Evolutionary conservation across 2,113 vertebrate genomes (phyloP).

Genomic region (Varanus komodoensis): DNA sequence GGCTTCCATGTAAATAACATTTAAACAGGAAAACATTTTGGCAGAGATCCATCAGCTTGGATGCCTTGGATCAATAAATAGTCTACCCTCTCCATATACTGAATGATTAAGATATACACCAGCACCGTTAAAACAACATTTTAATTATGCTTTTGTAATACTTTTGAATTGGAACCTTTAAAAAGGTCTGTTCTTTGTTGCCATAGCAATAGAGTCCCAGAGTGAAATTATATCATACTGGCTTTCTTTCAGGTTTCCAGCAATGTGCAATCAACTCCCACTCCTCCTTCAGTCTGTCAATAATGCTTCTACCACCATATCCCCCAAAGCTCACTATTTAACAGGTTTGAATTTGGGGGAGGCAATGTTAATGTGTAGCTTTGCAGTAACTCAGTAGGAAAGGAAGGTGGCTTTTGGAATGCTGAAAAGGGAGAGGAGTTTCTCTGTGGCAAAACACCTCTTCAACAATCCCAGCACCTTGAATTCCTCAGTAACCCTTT

Average conservation of each 20-base stretch:
- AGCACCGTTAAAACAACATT: constrained; percentile 30
- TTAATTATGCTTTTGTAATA: constrained; percentile 59
- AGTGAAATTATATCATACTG: constrained; percentile 78
- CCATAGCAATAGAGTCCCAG: constrained; percentile 79
- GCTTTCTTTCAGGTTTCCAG: constrained; percentile 77
- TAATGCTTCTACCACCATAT: constrained; percentile 52
- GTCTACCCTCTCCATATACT: constrained; percentile 14
- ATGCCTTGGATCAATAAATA: constrained; percentile 40
- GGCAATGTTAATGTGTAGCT: constrained; percentile 7
- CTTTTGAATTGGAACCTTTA: constrained; percentile 56
- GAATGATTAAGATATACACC: constrained; percentile 51
- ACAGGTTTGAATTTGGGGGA: constrained; percentile 34
- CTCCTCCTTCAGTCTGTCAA: constrained; percentile 75
- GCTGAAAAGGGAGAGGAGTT: neutral
- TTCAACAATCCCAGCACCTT: neutral
- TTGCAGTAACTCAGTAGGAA: constrained; percentile 17
- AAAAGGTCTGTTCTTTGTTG: constrained; percentile 75
- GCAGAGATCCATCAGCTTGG: constrained; percentile 34
- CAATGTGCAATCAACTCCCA: constrained; percentile 75
- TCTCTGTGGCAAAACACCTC: neutral
- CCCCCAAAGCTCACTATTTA: constrained; percentile 55
- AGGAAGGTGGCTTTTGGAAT: constrained; percentile 35
- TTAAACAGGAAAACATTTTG: constrained; percentile 35
- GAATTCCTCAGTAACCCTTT: rapidly evolving
- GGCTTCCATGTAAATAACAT: constrained; percentile 47